Base-by-base conservation (phyloP, 37 sponge, comb jelly and placozoan species). In the Hexactinellida sp. region DNA sequence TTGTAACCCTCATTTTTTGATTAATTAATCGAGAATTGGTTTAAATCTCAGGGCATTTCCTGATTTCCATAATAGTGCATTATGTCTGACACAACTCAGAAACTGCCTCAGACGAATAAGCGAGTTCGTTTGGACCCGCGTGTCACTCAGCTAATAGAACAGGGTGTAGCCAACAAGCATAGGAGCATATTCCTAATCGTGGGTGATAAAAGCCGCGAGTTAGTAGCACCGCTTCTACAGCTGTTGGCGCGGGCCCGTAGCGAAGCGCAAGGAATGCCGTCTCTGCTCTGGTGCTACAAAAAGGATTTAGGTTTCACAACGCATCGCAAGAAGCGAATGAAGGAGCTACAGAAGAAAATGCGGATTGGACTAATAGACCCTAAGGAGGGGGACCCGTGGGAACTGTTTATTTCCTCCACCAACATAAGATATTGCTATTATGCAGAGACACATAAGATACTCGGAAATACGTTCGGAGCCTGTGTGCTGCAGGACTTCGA, bases 201-300 rank as follows among this genome's bases (percentile, higher is more conserved):
- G 13, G 97, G 97, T 0, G 97, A 96, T 37, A 90, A 89, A 71
- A 91, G 92, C 36, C 83, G 90, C 39, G 97, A 96, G 55, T 91
- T 92, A 91, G 95, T 97, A 0, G 99, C 95, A 1, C 87, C 95
- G 24, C 92, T 97, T 38, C 99, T 94, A 86, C 95, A 95, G 88
- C 91, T 97, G 90, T 84, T 95, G 55, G 85, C 88, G 24, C 93
- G 93, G 82, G 94, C 94, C 0, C 76, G 76, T n/a, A 63, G 76
- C 30, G 83, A 87, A 0, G 91, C 93, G 28, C 90, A 91, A 63
- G 90, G 91, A 0, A 87, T 95, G 10, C 99, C 99, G 0, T 82
- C 85, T 37, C 91, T 97, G 1, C 89, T 97, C 37, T 97, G 99
- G 99, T 97, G 99, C 86, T 97, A 97, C 90, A 97, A 97, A 90